A percentile compares a stretch with the other conserved stretches of the same genome.
Conservation (phyloP, 1,140 invertebrate genomes). For the Neuroterus valhalla region DNA sequence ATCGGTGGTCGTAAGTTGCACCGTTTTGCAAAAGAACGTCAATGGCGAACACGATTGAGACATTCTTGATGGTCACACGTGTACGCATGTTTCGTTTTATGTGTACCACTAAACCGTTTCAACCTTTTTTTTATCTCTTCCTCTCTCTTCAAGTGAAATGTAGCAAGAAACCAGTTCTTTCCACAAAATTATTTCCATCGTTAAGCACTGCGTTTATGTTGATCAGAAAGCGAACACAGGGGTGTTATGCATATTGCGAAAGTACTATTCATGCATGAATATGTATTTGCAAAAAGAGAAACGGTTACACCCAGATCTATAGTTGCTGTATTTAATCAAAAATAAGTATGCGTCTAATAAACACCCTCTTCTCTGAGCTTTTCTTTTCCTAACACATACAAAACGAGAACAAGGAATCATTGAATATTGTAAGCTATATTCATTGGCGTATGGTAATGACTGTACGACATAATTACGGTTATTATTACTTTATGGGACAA, state of each 20-base stretch:
- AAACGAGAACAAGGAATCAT: neutral
- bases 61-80: conserved; percentile 41
- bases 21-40: conserved; percentile 49
- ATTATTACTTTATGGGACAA: conserved; percentile 7
- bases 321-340: conserved; percentile 41
- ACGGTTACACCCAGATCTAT: conserved; percentile 44
- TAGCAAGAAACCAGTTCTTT: conserved; percentile 53
- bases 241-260: conserved; percentile 57
- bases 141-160: neutral
- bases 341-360: neutral
- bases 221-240: conserved; percentile 57
- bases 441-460: neutral
- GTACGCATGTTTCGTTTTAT: conserved; percentile 13
- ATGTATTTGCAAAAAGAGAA: conserved; percentile 60
- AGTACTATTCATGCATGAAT: conserved; percentile 63
- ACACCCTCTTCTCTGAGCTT: neutral
- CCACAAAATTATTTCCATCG: conserved; percentile 64
- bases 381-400: no score
- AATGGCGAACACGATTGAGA: conserved; percentile 56
- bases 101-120: conserved; percentile 43
- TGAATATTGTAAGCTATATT: neutral
- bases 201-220: conserved; percentile 67
- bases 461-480: conserved; percentile 6
- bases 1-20: conserved; percentile 49
- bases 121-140: conserved; percentile 36